These are phyloP conservation scores for Hybognathus amarus DNA, from an alignment of 2,797 vertebrate species.

Conservation along the genomic window DNA sequence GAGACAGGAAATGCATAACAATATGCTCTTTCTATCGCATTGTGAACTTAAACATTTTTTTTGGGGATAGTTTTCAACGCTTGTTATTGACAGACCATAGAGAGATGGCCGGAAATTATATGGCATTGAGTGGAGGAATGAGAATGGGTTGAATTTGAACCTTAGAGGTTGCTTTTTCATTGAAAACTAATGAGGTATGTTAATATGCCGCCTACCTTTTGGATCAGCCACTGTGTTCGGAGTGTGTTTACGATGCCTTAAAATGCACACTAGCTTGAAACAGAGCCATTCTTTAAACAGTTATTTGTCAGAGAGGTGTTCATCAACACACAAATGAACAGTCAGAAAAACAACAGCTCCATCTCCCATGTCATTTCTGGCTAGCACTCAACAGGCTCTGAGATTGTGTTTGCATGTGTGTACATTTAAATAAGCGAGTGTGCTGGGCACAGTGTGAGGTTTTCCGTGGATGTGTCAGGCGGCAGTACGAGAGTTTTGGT, in stretches of 20 bases:
- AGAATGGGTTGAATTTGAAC: background rate
- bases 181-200: background rate
- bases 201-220: conserved; percentile 4
- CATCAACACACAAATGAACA: background rate
- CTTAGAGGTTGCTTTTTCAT: background rate
- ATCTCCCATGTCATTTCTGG: conserved; percentile 29
- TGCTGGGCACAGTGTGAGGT: conserved; percentile 12
- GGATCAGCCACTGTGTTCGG: background rate
- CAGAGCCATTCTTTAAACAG: conserved; percentile 5
- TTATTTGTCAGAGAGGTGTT: background rate
- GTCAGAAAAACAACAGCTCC: conserved; percentile 33
- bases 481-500: conserved; percentile 20
- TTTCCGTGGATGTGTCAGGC: conserved; percentile 42
- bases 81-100: conserved; percentile 15
- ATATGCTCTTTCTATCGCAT: conserved; percentile 13
- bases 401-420: conserved; percentile 8
- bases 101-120: background rate
- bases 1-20: conserved; percentile 24
- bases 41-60: background rate
- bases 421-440: conserved; percentile 34
- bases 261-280: background rate
- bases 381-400: conserved; percentile 1
- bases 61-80: conserved; percentile 8
- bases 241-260: background rate
- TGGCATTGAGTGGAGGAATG: background rate